phyloP scores from a whole-genome alignment of 2,113 vertebrate genomes.

The Nothocercus nigrocapillus region DNA sequence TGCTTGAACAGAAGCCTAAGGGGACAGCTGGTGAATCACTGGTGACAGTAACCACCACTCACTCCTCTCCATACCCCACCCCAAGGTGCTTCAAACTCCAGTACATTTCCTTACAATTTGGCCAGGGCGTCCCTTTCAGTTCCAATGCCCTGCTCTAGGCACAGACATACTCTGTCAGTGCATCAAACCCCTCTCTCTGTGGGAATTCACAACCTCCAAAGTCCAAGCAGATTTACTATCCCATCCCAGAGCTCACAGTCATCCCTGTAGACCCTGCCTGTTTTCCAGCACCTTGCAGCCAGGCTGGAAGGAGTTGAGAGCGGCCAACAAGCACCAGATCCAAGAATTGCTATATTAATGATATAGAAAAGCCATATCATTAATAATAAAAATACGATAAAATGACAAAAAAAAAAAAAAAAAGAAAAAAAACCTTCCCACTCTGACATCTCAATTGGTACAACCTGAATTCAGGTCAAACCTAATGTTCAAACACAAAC shows the following conservation, averaged over 20 bases:
- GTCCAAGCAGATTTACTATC: neutral
- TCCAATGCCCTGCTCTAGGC: neutral
- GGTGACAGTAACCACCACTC: neutral
- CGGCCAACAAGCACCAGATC: neutral
- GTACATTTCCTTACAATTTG: neutral
- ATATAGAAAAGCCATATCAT: neutral
- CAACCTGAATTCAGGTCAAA: neutral
- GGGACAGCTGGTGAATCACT: rapidly evolving
- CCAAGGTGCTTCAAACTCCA: neutral
- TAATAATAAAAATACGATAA: no score
- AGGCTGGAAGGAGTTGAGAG: neutral
- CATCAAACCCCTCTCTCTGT: neutral
- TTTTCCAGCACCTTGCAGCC: neutral
- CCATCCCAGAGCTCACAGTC: neutral
- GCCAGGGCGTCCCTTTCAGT: neutral
- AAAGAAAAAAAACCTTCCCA: neutral
- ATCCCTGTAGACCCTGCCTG: neutral
- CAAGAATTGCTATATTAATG: neutral
- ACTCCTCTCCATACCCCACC: neutral
- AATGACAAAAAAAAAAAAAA: no score
- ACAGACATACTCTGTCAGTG: neutral
- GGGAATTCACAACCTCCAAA: neutral
- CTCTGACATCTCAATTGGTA: neutral
- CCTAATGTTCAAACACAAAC: neutral
- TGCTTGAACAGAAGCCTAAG: neutral